These are phyloP conservation scores for Dryobates pubescens DNA, from an alignment of 2,797 vertebrate species.

Conservation along the genomic window DNA sequence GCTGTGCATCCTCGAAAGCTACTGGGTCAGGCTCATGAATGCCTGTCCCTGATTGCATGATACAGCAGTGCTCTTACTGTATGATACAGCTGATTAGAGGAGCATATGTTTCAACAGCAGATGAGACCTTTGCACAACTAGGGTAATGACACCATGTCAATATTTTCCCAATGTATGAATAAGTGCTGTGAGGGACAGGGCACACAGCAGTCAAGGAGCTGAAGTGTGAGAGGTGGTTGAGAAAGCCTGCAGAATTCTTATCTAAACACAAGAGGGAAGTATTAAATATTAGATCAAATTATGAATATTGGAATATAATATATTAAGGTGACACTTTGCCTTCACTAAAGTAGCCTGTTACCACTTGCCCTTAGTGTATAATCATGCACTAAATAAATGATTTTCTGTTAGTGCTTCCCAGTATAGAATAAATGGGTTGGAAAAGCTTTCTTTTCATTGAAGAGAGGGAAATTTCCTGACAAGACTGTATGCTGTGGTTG, in stretches of 20 bases:
- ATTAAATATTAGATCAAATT: constrained; percentile 36
- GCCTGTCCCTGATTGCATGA: not conserved
- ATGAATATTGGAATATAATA: not conserved
- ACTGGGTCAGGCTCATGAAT: not conserved
- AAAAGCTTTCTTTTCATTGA: not conserved
- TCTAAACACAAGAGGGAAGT: constrained; percentile 22
- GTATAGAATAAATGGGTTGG: not conserved
- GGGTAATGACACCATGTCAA: not conserved
- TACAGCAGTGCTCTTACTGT: not conserved
- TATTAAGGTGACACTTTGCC: not conserved
- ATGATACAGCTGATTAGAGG: not conserved
- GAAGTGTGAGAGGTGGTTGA: not conserved
- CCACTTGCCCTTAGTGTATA: not conserved
- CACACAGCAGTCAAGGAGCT: not conserved
- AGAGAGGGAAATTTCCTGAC: not conserved
- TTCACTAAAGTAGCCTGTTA: not conserved
- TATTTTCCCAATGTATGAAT: not conserved
- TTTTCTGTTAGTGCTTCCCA: not conserved
- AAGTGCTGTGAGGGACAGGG: not conserved
- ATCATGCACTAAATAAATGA: not conserved
- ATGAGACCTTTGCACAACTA: not conserved
- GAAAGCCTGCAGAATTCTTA: constrained; percentile 10
- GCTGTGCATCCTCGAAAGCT: not conserved
- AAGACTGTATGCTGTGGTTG: not conserved
- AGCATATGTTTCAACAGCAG: not conserved